Base-by-base conservation (phyloP, 2,797 vertebrate genomes). In the Melanotaenia pygmaea region DNA sequence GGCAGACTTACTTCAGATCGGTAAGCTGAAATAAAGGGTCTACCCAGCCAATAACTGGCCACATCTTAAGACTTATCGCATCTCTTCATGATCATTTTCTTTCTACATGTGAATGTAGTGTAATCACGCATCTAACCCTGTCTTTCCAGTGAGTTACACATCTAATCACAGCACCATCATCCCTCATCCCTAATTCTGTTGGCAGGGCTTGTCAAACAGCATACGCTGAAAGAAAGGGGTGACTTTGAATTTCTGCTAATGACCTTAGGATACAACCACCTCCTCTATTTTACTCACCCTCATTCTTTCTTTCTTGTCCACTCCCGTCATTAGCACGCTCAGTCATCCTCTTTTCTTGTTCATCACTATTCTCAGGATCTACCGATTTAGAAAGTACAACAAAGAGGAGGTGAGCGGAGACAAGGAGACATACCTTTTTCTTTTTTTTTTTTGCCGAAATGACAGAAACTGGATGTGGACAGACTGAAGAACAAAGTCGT, bases 191-290 rank as follows among this genome's bases (percentile, higher is more conserved):
- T 92, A 84, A 92, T 92, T 90, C 88, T 81, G 83, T 87, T 93
- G 92, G 90, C 92, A 93, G 88, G 78, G 65, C 85, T 88, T 91
- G 92, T 93, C 93, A 93, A 88, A 86, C 86, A 79, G 88, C 88
- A 92, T 88, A 90, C 84, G 82, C 86, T 89, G 80, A 84, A 92
- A 90, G 89, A 89, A 11, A 79, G 60, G 76, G 83, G 87, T 92
- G 93, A 94, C 92, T 93, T 93, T 93, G 90, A 93, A 90, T 92
- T 86, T 90, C 88, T 88, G 89, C 89, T 92, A 93, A 93, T 93
- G 92, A 94, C 92, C 88, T 76, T 51, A 68, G 88, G 90, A 92
- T 86, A 88, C 77, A 89, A 87, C 78, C 82, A 84, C 72, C 87
- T 87, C 82, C 78, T 82, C 73, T 80, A 64, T 75, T 78, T 72